Evolutionary conservation across 2,113 vertebrate genomes (phyloP), one percentile per base, ranked within the genome.

Genomic region (Cathartes aura): DNA sequence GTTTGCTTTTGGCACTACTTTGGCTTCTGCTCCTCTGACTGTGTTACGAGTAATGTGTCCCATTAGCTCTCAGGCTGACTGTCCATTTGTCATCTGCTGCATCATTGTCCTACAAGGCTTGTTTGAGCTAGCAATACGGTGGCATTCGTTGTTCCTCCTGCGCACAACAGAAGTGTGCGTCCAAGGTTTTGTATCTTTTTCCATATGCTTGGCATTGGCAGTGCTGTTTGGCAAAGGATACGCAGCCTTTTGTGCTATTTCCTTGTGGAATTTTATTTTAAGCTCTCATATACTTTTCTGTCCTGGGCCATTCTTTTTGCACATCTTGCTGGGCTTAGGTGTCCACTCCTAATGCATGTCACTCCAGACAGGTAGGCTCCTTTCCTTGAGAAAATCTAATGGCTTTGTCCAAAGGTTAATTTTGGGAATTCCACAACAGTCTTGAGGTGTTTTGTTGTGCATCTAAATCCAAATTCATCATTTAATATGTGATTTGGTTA

Each of bases 131-230:
- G 29, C n/a, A 71, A 6, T 42, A 26, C 0, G 0, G 50, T n/a
- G 32, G 2, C 5, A 3, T 40, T 75, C 0, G 0, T 47, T 72
- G n/a, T 58, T 79, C 62, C 36, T 82, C 24, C 21, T 43, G 34
- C 59, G 32, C 6, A 42, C 15, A 22, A 58, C 72, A 62, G 15
- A 84, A 74, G 42, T 20, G 15, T 55, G 21, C 20, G 3, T 45
- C 32, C n/a, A 59, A 74, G 47, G 13, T 29, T 89, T 85, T 82
- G 10, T 58, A 19, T 63, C 55, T 82, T 79, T 87, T 55, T 43
- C 40, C 48, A 40, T 40, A 43, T 32, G 17, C 42, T 52, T 79
- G 42, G 32, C 32, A 34, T 22, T 47, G 30, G 40, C n/a, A 75
- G 29, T n/a, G 32, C 9, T 82, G 26, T 79, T 92, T 74, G n/a